Evolutionary conservation across 2,797 vertebrate species (phyloP), one percentile per base, ranked within the genome.

Genomic region (Typhlichthys eigenmanni): DNA sequence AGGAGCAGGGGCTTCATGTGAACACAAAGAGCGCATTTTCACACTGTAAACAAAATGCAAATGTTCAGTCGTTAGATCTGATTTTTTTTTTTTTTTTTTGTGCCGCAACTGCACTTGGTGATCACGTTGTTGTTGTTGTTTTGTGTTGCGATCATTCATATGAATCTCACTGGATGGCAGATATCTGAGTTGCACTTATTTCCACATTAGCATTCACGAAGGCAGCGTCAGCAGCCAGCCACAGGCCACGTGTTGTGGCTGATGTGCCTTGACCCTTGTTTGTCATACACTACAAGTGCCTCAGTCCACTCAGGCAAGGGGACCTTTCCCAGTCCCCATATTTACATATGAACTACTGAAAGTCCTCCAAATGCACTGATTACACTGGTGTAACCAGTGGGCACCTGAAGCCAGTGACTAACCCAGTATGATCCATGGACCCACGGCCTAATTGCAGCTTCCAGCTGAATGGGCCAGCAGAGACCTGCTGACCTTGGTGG

Each of bases 311-410:
- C 61, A 58, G 74, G 75, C 87, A 88, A 89, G 87, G 88, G 88
- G 85, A 90, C 83, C 78, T 73, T 83, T 79, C 76, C 73, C 62
- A 75, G 81, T 83, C 50, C 70, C 86, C 84, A 72, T 81, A 89
- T 90, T 90, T 90, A 83, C 84, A 89, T 87, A 77, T 74, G 72
- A 88, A 81, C 84, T 80, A 82, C 83, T 81, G 76, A 82, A 80
- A 79, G 75, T 85, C 85, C 86, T 67, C 63, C 71, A 78, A 85
- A 82, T 84, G 74, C 78, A 75, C 83, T 80, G 63, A 62, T 69
- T 68, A 72, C 24, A 68, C 19, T 4, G 78, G 79, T 69, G 62
- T 69, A 69, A 75, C 61, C n/a, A 34, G 62, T 78, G 73, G 80
- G 85, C 78, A 76, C 81, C 64, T 74, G 60, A 65, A 72, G 79